phyloP scores from a whole-genome alignment of 2,888 invertebrate species.

The Lordiphosa fenestrarum region DNA sequence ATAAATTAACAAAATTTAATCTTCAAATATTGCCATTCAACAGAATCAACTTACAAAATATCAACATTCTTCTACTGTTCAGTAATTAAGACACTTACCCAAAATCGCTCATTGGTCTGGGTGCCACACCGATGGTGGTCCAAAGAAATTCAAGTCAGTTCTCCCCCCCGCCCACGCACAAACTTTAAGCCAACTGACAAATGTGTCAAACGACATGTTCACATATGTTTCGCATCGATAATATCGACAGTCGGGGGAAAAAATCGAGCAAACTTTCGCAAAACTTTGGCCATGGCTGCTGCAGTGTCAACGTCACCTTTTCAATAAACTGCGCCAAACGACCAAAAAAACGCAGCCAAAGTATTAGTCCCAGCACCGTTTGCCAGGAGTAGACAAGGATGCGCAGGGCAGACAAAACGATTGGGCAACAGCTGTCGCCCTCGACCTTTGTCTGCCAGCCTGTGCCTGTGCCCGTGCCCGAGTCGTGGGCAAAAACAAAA shows the following conservation, averaged over 20 bases:
- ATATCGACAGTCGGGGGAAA: constrained; percentile 46
- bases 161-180: background rate
- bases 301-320: constrained; percentile 68
- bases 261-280: constrained; percentile 50
- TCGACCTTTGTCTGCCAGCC: constrained; percentile 57
- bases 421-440: constrained; percentile 61
- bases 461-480: constrained; percentile 17
- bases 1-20: too few species aligned
- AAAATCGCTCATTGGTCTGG: background rate
- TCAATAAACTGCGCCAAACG: constrained; percentile 69
- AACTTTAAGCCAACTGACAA: constrained; percentile 70
- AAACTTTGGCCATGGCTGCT: constrained; percentile 39
- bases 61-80: too few species aligned
- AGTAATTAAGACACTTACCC: background rate
- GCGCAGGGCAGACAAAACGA: constrained; percentile 66
- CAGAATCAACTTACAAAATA: too few species aligned
- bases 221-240: constrained; percentile 71
- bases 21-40: too few species aligned
- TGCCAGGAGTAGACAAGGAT: constrained; percentile 44
- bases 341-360: constrained; percentile 41
- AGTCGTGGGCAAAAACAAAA: constrained; percentile 60
- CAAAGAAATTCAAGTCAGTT: constrained; percentile 3
- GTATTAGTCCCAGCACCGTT: constrained; percentile 72
- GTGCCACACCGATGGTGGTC: background rate
- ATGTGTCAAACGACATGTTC: constrained; percentile 75